phyloP scores from a whole-genome alignment of 1,140 invertebrate species.

The Euglossa dilemma region DNA sequence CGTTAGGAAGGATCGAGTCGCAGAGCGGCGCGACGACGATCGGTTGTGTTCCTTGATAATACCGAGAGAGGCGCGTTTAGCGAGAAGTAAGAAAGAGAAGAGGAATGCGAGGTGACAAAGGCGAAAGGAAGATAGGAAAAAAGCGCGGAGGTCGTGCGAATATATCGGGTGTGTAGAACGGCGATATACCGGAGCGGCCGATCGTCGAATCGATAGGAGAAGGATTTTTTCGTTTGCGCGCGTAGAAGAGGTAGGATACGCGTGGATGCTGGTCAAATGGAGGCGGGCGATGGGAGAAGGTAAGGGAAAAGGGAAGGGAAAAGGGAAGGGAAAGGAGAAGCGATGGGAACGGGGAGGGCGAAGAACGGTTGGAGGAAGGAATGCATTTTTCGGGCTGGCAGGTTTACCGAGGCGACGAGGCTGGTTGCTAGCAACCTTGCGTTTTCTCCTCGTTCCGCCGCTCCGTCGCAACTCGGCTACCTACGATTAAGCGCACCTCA shows the following conservation, averaged over 20 bases:
- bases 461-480: slow-evolving; percentile 62
- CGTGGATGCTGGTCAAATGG: neutral
- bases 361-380: neutral
- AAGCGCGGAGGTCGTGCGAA: too few species aligned
- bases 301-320: neutral
- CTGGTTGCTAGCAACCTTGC: slow-evolving; percentile 65
- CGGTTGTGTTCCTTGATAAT: too few species aligned
- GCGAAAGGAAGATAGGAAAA: neutral
- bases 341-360: neutral
- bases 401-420: slow-evolving; percentile 19
- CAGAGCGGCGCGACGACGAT: too few species aligned
- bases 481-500: slow-evolving; percentile 72
- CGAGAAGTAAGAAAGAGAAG: too few species aligned
- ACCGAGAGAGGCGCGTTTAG: too few species aligned
- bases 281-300: neutral
- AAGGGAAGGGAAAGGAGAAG: neutral
- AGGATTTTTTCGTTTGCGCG: neutral
- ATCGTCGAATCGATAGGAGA: too few species aligned
- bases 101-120: too few species aligned
- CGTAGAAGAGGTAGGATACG: neutral
- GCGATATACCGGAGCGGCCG: neutral
- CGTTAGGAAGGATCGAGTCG: neutral
- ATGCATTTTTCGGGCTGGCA: slow-evolving; percentile 46
- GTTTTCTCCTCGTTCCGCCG: slow-evolving; percentile 63
- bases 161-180: too few species aligned